Percentiles rank a stretch among this genome's conserved stretches.
These are phyloP conservation scores for Magallana gigas DNA, from an alignment of 1,140 invertebrate genomes.

Conservation along the genomic window DNA sequence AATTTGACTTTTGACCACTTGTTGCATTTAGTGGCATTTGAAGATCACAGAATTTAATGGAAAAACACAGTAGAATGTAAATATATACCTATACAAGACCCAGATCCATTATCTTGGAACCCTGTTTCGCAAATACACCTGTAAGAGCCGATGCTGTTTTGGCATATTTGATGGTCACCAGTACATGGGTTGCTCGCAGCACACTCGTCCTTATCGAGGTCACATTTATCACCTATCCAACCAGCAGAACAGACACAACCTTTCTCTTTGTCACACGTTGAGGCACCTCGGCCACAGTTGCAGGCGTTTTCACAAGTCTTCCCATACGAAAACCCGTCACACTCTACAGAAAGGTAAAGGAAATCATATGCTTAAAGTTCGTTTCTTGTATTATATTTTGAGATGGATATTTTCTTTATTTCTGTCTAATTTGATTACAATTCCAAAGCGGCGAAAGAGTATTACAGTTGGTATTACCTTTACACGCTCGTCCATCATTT, in stretches of 20 bases:
- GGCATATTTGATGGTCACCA: constrained; percentile 47
- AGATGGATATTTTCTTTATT: too few relatives aligned
- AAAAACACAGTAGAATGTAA: too few relatives aligned
- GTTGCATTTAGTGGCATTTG: too few relatives aligned
- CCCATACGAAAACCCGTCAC: constrained; percentile 54
- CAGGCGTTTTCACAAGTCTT: constrained; percentile 56
- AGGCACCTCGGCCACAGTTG: constrained; percentile 50
- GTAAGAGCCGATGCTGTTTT: constrained; percentile 61
- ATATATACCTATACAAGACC: constrained; percentile 54
- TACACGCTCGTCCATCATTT: constrained; percentile 57
- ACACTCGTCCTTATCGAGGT: constrained; percentile 63
- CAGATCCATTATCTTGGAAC: constrained; percentile 36
- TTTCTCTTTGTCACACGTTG: constrained; percentile 47
- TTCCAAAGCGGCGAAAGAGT: too few relatives aligned
- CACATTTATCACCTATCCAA: constrained; percentile 63
- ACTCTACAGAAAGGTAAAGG: not conserved
- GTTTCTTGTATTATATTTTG: too few relatives aligned
- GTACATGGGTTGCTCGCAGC: not conserved
- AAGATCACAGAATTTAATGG: too few relatives aligned
- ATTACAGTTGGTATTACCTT: not conserved
- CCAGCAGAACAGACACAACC: constrained; percentile 63
- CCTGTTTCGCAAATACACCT: constrained; percentile 61
- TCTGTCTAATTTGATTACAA: too few relatives aligned
- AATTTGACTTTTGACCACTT: too few relatives aligned
- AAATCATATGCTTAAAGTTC: too few relatives aligned